A percentile compares a stretch with the other conserved stretches of the same genome.
phyloP scores from a whole-genome alignment of 2,888 invertebrate genomes.

The Eupithecia tripunctaria region DNA sequence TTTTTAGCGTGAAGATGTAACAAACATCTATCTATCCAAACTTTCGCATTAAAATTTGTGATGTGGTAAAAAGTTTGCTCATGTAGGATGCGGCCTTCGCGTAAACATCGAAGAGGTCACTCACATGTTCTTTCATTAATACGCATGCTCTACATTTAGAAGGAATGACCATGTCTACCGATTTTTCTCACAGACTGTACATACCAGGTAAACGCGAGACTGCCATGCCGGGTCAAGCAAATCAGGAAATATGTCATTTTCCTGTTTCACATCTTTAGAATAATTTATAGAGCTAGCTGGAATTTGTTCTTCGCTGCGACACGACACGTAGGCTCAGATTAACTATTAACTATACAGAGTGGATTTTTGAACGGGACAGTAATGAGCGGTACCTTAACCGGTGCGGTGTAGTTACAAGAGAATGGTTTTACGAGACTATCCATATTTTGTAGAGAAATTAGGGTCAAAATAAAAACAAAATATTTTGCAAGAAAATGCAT shows the following conservation, averaged over 20 bases:
- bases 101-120: not conserved
- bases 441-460: too few species aligned
- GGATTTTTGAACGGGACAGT: not conserved
- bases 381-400: too few species aligned
- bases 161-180: not conserved
- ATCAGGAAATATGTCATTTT: constrained; percentile 39
- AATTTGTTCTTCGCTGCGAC: not conserved
- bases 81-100: not conserved
- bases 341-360: not conserved
- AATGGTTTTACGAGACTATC: too few species aligned
- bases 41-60: too few species aligned
- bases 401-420: too few species aligned
- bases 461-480: too few species aligned
- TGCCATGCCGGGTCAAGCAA: constrained; percentile 30
- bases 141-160: not conserved
- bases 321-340: not conserved
- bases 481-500: too few species aligned
- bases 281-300: constrained; percentile 5
- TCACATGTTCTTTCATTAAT: not conserved
- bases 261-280: constrained; percentile 37
- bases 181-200: not conserved
- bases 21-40: too few species aligned
- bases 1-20: too few species aligned
- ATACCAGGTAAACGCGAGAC: constrained; percentile 19
- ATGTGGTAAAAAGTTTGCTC: not conserved